Conservation (phyloP, 2,888 invertebrate genomes). For the Pherbina coryleti region DNA sequence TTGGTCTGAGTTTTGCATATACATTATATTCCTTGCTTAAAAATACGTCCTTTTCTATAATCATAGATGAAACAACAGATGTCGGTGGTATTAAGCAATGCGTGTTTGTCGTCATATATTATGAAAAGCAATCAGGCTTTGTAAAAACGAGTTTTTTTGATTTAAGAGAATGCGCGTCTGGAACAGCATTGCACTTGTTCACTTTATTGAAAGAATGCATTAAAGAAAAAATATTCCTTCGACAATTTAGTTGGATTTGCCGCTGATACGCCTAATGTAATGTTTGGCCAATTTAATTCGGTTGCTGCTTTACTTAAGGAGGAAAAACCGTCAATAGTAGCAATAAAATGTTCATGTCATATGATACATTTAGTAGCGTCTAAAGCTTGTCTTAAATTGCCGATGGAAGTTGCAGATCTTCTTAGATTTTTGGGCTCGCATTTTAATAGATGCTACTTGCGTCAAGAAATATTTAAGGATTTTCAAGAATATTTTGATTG, state of each 20-base stretch:
- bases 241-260: background rate
- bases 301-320: background rate
- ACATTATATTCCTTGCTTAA: too few relatives aligned
- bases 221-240: background rate
- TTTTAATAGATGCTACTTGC: background rate
- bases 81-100: background rate
- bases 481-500: background rate
- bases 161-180: background rate
- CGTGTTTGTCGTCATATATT: background rate
- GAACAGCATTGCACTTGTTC: background rate
- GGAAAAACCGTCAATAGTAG: background rate
- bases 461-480: background rate
- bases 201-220: background rate
- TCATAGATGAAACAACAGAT: too few relatives aligned
- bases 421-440: background rate
- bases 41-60: too few relatives aligned
- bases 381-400: background rate
- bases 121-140: background rate
- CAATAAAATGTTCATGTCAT: background rate
- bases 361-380: slow-evolving; percentile 2
- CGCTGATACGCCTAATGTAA: background rate
- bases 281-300: background rate
- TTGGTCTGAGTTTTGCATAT: too few relatives aligned
- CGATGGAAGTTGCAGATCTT: background rate
- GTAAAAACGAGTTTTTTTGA: background rate